Evolutionary conservation across 2,797 vertebrate species (phyloP), one percentile per base, ranked within the genome.

Genomic region (Muscicapa striata): DNA sequence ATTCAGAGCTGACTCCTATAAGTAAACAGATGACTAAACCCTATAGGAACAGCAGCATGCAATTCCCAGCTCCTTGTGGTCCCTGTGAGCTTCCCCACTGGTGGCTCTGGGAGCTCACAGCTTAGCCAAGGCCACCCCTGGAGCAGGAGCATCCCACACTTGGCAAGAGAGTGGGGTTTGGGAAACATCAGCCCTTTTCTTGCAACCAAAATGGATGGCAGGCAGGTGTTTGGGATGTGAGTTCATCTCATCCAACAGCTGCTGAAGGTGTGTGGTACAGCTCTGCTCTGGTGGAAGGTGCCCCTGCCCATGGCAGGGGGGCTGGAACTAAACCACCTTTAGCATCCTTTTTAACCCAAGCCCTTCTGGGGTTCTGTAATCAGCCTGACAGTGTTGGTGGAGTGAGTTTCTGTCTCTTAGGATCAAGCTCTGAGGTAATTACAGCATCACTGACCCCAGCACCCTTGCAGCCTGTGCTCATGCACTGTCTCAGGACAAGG

Each of bases 391-490:
- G 19, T 66, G 3, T 40, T 54, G 43, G 38, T 59, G 46, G 22
- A 67, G 38, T 36, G 30, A 46, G 36, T 22, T 76, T 32, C 29
- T 72, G 41, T 36, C 15, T 58, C 16, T 66, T 2, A 2, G 40
- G 45, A 26, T 57, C 9, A 41, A 49, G 41, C 13, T 48, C 8
- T 29, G n/a, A 15, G 54, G 29, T 48, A 52, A 41, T 68, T 34
- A 22, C 9, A 68, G 32, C 32, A 22, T 68, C 54, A 6, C 52
- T 72, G 49, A 57, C 26, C 30, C 13, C 32, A 23, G 10, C 18
- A 38, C 12, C 9, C n/a, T 69, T 0, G 0, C 61, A 81, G 15
- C 17, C 57, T 73, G 38, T 83, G 59, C 51, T 68, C 3, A 0
- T 32, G 32, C 13, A 5, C 12, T 27, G n/a, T 30, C 54, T 51